phyloP scores from a whole-genome alignment of 2,888 invertebrate genomes.

The Deilephila elpenor region DNA sequence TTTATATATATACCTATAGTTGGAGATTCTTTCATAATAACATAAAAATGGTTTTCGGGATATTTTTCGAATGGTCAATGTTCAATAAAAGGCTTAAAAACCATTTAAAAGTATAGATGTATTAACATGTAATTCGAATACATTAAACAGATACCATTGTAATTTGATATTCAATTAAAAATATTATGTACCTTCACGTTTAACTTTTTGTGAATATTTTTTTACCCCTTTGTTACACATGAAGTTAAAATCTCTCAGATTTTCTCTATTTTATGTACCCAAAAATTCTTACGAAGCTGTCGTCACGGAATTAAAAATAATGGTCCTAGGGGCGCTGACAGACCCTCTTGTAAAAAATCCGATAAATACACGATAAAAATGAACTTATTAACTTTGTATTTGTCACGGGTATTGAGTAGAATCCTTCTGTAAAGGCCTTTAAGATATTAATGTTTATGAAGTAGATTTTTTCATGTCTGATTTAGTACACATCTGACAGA shows the following conservation, averaged over 20 bases:
- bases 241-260: conserved; percentile 7
- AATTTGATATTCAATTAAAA: too few species aligned
- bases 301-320: conserved; percentile 62
- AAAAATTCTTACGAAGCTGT: conserved; percentile 45
- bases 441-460: conserved; percentile 4
- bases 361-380: conserved; percentile 57
- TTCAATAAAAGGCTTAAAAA: too few species aligned
- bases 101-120: too few species aligned
- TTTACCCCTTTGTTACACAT: not conserved
- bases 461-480: too few species aligned
- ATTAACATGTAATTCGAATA: too few species aligned
- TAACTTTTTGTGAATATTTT: conserved; percentile 13
- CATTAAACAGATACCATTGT: too few species aligned
- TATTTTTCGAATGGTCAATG: too few species aligned
- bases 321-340: conserved; percentile 42
- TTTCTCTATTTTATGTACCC: conserved; percentile 32
- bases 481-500: too few species aligned
- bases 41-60: too few species aligned
- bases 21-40: too few species aligned
- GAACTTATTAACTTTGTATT: conserved; percentile 59
- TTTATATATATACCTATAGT: too few species aligned
- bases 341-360: conserved; percentile 47
- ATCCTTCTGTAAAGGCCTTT: conserved; percentile 19
- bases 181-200: not conserved
- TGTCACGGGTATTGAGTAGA: conserved; percentile 41